These are phyloP conservation scores for Ditylenchus weischeri DNA, from an alignment of 2,888 invertebrate species.

Conservation along the genomic window DNA sequence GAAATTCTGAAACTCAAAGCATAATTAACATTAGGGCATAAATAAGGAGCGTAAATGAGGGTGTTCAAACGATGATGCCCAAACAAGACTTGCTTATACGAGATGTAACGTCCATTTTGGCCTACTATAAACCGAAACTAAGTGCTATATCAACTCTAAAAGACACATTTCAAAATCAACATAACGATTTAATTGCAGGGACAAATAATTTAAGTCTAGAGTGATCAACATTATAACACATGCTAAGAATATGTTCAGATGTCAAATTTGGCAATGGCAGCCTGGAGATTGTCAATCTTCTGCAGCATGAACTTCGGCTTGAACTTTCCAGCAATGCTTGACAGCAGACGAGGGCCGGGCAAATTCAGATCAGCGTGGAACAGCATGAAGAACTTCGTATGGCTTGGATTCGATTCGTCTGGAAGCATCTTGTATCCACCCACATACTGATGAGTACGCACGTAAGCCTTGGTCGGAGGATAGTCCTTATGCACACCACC, in stretches of 20 bases:
- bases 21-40: no score
- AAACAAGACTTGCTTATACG: no score
- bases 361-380: slow-evolving; percentile 33
- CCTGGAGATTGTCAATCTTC: slow-evolving; percentile 21
- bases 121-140: no score
- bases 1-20: no score
- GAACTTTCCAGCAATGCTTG: slow-evolving; percentile 11
- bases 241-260: neutral
- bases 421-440: slow-evolving; percentile 26
- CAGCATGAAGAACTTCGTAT: slow-evolving; percentile 25
- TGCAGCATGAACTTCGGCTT: slow-evolving; percentile 31
- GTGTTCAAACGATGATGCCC: no score
- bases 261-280: slow-evolving; percentile 18
- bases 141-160: no score
- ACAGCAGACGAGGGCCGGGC: slow-evolving; percentile 13
- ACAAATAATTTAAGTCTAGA: no score
- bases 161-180: no score
- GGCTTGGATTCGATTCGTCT: slow-evolving; percentile 11
- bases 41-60: no score
- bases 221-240: no score
- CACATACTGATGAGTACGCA: slow-evolving; percentile 31
- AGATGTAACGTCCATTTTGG: no score
- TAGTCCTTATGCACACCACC: slow-evolving; percentile 16
- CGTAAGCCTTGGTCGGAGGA: slow-evolving; percentile 19
- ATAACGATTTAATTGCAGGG: no score